Conservation (phyloP, 35 echinoderm and acorn worm species). For the Holothuria glaberrima region DNA sequence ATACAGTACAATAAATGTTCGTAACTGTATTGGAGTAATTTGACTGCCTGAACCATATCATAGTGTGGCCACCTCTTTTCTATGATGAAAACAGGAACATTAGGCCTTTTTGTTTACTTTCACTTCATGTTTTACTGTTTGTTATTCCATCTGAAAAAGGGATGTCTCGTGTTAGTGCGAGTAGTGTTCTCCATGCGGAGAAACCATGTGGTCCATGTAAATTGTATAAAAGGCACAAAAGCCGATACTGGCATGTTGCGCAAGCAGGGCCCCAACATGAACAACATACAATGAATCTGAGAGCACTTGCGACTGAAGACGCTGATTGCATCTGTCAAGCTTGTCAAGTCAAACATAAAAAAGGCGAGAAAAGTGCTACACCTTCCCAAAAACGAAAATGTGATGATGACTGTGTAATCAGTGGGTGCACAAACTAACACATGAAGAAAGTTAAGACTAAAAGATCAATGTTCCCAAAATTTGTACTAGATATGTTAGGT, state of each 20-base stretch:
- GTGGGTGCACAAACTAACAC: not conserved
- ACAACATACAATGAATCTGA: not conserved
- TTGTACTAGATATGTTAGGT: not conserved
- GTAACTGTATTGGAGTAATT: no score
- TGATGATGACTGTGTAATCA: not conserved
- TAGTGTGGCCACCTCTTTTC: no score
- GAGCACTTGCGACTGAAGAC: not conserved
- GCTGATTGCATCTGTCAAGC: slow-evolving; percentile 2
- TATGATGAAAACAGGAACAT: not conserved
- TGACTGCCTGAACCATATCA: no score
- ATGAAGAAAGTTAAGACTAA: slow-evolving; percentile 2
- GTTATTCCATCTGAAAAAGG: not conserved
- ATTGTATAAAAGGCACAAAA: slow-evolving; percentile 9
- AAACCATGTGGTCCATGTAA: slow-evolving; percentile 3
- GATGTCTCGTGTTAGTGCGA: not conserved
- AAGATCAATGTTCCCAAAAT: not conserved
- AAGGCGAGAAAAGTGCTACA: not conserved
- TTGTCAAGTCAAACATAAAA: not conserved
- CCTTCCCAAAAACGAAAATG: not conserved
- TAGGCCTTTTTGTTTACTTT: not conserved
- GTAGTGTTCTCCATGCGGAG: slow-evolving; percentile 23
- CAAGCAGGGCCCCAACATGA: slow-evolving; percentile 3
- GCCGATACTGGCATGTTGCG: not conserved
- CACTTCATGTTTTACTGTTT: slow-evolving; percentile 11
- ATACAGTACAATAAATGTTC: no score